These are phyloP conservation scores for Prunella himalayana DNA, from an alignment of 2,113 vertebrate genomes.

Conservation along the genomic window DNA sequence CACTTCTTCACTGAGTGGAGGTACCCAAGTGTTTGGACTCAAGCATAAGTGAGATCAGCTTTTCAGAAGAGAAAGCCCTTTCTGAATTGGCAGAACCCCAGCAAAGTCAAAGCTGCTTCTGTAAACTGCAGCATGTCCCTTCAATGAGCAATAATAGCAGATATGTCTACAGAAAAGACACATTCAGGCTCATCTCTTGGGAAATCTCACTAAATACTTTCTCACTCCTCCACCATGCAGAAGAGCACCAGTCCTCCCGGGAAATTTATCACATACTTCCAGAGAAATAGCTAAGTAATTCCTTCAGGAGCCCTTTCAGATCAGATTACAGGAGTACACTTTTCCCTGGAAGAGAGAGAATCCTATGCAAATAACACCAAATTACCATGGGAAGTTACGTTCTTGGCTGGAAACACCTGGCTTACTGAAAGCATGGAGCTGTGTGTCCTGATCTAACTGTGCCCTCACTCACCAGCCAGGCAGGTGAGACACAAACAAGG, in stretches of 20 bases:
- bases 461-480: neutral
- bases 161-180: neutral
- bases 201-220: slow-evolving; percentile 54
- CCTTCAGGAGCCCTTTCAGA: slow-evolving; percentile 36
- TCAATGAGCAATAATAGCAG: neutral
- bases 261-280: slow-evolving; percentile 36
- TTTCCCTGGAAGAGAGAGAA: slow-evolving; percentile 10
- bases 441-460: neutral
- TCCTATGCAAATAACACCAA: slow-evolving; percentile 17
- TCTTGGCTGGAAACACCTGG: neutral
- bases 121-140: neutral
- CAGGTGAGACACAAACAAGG: neutral
- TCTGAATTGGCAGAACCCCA: neutral
- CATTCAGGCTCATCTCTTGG: slow-evolving; percentile 17
- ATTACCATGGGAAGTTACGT: neutral
- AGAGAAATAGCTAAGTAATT: slow-evolving; percentile 37
- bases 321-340: slow-evolving; percentile 24
- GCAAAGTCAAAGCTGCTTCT: neutral
- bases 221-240: slow-evolving; percentile 12
- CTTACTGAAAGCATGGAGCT: neutral
- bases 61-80: neutral
- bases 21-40: neutral
- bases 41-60: neutral
- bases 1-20: neutral
- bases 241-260: neutral